Evolutionary conservation across 2,797 vertebrate species (phyloP).

Genomic region (Carduelis carduelis): DNA sequence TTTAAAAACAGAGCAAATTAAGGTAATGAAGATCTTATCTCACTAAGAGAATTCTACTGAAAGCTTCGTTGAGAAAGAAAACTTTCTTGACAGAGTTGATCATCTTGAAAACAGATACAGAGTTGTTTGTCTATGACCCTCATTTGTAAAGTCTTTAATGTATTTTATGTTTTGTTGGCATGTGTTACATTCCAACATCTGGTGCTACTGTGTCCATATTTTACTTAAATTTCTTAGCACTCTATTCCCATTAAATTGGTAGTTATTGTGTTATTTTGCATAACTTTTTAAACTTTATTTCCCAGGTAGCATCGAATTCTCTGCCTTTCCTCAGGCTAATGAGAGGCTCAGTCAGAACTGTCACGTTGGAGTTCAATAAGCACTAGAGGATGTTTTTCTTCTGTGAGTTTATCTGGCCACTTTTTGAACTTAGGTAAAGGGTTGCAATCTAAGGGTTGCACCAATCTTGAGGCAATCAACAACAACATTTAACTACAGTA

Average conservation of each 20-base stretch:
- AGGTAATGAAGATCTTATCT: neutral
- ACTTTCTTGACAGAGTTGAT: neutral
- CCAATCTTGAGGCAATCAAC: neutral
- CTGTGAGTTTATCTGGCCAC: neutral
- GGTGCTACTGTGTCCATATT: neutral
- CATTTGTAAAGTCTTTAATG: neutral
- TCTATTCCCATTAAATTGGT: neutral
- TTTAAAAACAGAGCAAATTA: neutral
- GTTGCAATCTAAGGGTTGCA: neutral
- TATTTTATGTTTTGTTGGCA: neutral
- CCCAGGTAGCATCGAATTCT: neutral
- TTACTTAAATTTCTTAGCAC: neutral
- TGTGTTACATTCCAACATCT: accelerated
- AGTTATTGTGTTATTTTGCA: neutral
- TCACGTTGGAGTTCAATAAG: neutral
- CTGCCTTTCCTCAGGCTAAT: neutral
- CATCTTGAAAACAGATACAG: neutral
- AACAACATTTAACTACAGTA: neutral
- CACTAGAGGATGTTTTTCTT: neutral
- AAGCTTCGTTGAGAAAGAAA: neutral
- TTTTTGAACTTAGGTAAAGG: neutral
- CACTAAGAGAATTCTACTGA: neutral
- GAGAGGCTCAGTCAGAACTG: neutral
- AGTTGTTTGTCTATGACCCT: neutral
- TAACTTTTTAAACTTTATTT: neutral